Evolutionary conservation across 2,113 vertebrate species (phyloP), one percentile per base, ranked within the genome.

Genomic region (Illadopsis cleaveri): DNA sequence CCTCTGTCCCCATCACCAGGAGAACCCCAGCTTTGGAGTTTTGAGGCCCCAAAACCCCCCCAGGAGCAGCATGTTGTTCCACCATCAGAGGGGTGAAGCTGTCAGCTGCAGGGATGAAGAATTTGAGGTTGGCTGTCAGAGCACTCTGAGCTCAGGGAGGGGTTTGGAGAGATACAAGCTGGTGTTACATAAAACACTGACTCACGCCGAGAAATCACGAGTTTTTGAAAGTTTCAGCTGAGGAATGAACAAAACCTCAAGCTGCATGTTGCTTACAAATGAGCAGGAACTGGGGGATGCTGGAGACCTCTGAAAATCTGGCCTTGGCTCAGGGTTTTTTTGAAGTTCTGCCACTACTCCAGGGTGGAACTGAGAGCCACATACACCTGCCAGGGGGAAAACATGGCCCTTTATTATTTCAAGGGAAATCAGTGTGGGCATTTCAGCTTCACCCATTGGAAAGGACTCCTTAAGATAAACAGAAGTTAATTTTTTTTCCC

Each of bases 131-230:
- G 93, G 91, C 89, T 82, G 72, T 53, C 0, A 0, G 72, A 89
- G 51, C 5, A 1, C 83, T 90, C 31, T 0, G 1, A 87, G 70
- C 83, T 95, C n/a, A 20, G 81, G 86, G 91, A 93, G 81, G 84
- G 83, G 80, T 92, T 92, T 95, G 81, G n/a, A 95, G 69, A 87
- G 92, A 84, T 75, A 81, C 61, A 72, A 44, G 70, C 94, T 94
- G 81, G 73, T 87, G 37, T 96, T 96, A 92, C 73, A 91, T 89
- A 97, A 96, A 96, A 89, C 82, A 83, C 73, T 94, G 95, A 95
- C 93, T 96, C 94, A 96, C 24, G 66, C 90, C 85, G 77, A 94
- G 68, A 81, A 86, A 93, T 94, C 86, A 94, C 21, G 57, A 91
- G 91, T 91, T 92, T 86, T 86, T 84, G 65, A 69, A 89, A 82